Percentiles rank a stretch among this genome's conserved stretches.
phyloP scores from a whole-genome alignment of 2,888 invertebrate species.

The Nomada goodeniana region DNA sequence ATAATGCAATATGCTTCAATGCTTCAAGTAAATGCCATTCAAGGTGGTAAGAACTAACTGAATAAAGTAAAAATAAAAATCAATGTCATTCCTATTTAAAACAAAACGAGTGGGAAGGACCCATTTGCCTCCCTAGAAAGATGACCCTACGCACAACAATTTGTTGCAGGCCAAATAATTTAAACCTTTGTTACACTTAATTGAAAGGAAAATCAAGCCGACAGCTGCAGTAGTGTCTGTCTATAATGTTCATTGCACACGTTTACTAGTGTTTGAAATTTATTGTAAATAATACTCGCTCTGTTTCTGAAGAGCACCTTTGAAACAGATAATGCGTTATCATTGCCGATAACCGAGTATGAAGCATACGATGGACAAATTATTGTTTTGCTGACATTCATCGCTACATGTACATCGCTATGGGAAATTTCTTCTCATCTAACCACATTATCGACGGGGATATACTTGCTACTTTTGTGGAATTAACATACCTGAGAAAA shows the following conservation, averaged over 20 bases:
- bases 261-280: neutral
- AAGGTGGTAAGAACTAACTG: too few relatives aligned
- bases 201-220: too few relatives aligned
- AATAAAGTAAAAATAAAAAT: too few relatives aligned
- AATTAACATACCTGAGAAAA: constrained; percentile 87
- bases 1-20: too few relatives aligned
- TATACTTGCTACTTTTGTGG: constrained; percentile 86
- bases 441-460: constrained; percentile 86
- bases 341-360: constrained; percentile 37
- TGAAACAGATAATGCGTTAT: constrained; percentile 53
- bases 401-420: constrained; percentile 67
- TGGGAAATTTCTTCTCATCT: constrained; percentile 85
- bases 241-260: neutral
- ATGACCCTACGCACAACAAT: too few relatives aligned
- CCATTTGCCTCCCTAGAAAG: too few relatives aligned
- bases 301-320: neutral
- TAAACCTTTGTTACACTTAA: too few relatives aligned
- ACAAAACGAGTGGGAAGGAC: too few relatives aligned
- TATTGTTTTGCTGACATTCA: constrained; percentile 1
- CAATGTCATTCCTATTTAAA: too few relatives aligned
- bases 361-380: neutral
- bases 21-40: too few relatives aligned
- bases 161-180: too few relatives aligned
- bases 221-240: too few relatives aligned
- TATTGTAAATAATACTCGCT: neutral